Conservation (phyloP, 2,113 vertebrate genomes). For the Puffinus mauretanicus region DNA sequence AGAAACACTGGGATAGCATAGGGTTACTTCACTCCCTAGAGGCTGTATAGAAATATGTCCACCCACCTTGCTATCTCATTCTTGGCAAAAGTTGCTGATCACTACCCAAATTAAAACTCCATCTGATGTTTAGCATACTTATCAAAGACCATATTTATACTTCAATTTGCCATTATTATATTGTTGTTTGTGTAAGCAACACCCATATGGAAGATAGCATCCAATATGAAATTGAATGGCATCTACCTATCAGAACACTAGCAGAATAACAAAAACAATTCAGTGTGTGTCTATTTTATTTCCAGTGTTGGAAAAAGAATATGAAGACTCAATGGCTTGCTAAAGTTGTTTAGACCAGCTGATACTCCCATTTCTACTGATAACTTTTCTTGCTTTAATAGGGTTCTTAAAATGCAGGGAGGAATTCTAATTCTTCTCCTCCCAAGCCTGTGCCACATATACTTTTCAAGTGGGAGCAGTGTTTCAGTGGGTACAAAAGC, state of each 20-base stretch:
- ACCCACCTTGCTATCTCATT: background rate
- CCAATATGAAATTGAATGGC: background rate
- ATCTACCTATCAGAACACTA: background rate
- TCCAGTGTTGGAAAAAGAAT: background rate
- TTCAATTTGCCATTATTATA: background rate
- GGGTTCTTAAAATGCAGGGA: background rate
- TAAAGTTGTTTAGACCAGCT: background rate
- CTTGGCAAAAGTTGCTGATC: background rate
- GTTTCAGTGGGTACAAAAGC: background rate
- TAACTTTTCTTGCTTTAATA: background rate
- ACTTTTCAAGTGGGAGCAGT: background rate
- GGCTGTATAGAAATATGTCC: background rate
- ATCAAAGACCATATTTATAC: background rate
- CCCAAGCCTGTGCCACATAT: background rate
- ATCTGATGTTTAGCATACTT: background rate
- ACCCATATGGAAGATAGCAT: background rate
- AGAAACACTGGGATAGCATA: slow-evolving; percentile 3
- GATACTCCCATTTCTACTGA: background rate
- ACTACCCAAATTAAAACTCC: background rate
- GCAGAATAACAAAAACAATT: background rate
- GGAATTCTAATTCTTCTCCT: background rate
- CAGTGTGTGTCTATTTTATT: background rate
- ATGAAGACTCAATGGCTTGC: background rate
- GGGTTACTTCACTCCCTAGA: slow-evolving; percentile 47
- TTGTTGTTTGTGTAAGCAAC: background rate